Conservation (phyloP, 2,113 vertebrate genomes). For the Cololabis saira region DNA sequence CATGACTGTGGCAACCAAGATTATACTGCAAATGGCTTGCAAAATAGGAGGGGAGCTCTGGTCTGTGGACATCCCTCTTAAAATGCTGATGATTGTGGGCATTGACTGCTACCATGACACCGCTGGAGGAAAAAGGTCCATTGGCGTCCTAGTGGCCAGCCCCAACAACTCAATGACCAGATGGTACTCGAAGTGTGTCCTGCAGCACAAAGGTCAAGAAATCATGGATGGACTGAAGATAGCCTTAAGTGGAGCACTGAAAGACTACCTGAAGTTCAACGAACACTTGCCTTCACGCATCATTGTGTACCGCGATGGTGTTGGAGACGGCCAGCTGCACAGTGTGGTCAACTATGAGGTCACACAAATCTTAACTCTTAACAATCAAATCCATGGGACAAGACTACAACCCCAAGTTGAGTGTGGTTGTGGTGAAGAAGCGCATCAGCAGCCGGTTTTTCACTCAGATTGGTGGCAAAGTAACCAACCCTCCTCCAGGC, state of each 20-base stretch:
- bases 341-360: constrained; percentile 91
- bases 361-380: constrained; percentile 90
- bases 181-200: constrained; percentile 93
- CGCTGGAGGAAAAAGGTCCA: constrained; percentile 84
- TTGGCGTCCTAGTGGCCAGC: constrained; percentile 93
- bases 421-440: constrained; percentile 95
- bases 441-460: constrained; percentile 89
- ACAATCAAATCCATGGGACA: constrained; percentile 84
- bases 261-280: constrained; percentile 86
- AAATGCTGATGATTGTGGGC: constrained; percentile 94
- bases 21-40: constrained; percentile 93
- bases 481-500: constrained; percentile 91
- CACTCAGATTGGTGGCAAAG: constrained; percentile 69
- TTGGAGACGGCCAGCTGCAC: constrained; percentile 93
- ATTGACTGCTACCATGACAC: constrained; percentile 96
- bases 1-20: constrained; percentile 92
- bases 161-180: constrained; percentile 91
- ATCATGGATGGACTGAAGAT: constrained; percentile 92
- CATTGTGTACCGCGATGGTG: constrained; percentile 93
- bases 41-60: constrained; percentile 98
- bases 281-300: constrained; percentile 88
- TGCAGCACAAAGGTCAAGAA: constrained; percentile 91
- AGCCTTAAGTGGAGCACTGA: constrained; percentile 87
- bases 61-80: constrained; percentile 93
- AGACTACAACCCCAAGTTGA: constrained; percentile 88